Conservation (phyloP, 2,113 vertebrate species). For the Crypturellus undulatus region DNA sequence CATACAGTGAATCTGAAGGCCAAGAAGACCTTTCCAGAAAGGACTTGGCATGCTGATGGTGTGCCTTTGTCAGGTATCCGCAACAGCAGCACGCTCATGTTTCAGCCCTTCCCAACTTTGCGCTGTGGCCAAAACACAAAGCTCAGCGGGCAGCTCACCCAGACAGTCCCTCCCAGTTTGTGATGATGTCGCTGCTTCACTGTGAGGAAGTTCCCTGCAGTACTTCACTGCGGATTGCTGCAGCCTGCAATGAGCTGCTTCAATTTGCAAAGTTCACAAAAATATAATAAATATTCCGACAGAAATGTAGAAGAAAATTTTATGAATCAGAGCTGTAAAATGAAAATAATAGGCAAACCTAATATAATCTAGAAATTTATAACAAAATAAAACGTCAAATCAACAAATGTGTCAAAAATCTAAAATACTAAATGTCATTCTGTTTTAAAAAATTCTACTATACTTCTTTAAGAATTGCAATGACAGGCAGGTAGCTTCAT, state of each 20-base stretch:
- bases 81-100: accelerated
- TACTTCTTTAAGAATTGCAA: neutral
- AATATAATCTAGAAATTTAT: neutral
- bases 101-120: neutral
- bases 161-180: neutral
- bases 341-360: neutral
- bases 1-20: neutral
- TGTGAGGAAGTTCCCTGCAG: neutral
- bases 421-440: neutral
- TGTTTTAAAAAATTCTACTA: neutral
- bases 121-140: accelerated
- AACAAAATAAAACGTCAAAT: neutral
- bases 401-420: neutral
- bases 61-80: neutral
- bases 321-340: neutral
- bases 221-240: no score
- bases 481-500: neutral
- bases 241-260: neutral
- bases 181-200: neutral
- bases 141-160: accelerated
- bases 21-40: neutral
- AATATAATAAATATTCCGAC: neutral
- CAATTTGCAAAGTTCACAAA: neutral
- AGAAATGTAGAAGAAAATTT: neutral
- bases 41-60: accelerated